These are phyloP conservation scores for Perdita meconis DNA, from an alignment of 2,888 invertebrate genomes.

Conservation along the genomic window DNA sequence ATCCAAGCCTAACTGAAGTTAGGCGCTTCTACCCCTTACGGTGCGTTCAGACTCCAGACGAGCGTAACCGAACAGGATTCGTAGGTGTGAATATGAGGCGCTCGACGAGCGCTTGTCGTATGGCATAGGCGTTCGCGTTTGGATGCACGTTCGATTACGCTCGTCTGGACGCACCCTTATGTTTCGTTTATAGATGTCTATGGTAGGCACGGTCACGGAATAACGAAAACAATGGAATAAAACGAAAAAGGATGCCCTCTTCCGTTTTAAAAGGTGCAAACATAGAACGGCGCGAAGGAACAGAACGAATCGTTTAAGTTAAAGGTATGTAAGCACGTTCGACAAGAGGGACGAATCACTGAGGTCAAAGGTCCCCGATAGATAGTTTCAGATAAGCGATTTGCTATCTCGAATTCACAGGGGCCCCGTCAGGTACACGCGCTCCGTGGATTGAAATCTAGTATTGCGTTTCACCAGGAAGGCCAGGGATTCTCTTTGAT, in stretches of 20 bases:
- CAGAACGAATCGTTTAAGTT: conserved; percentile 59
- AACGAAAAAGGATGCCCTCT: conserved; percentile 13
- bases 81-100: too few relatives aligned
- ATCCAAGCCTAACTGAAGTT: too few relatives aligned
- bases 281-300: conserved; percentile 36
- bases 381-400: conserved; percentile 70
- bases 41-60: too few relatives aligned
- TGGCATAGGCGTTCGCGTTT: too few relatives aligned
- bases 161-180: too few relatives aligned
- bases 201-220: background rate
- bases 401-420: conserved; percentile 73
- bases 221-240: conserved; percentile 16
- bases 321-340: conserved; percentile 67
- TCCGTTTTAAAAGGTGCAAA: too few relatives aligned
- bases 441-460: conserved; percentile 59
- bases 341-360: conserved; percentile 72
- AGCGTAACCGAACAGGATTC: too few relatives aligned
- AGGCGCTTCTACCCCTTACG: too few relatives aligned
- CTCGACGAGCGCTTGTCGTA: too few relatives aligned
- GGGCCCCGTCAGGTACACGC: conserved; percentile 44
- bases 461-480: conserved; percentile 66
- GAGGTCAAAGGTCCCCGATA: conserved; percentile 73
- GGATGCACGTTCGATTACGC: too few relatives aligned
- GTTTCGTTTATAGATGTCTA: too few relatives aligned
- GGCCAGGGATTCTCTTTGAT: conserved; percentile 39